These are phyloP conservation scores for Catocala nupta DNA, from an alignment of 2,888 invertebrate genomes.

Conservation along the genomic window DNA sequence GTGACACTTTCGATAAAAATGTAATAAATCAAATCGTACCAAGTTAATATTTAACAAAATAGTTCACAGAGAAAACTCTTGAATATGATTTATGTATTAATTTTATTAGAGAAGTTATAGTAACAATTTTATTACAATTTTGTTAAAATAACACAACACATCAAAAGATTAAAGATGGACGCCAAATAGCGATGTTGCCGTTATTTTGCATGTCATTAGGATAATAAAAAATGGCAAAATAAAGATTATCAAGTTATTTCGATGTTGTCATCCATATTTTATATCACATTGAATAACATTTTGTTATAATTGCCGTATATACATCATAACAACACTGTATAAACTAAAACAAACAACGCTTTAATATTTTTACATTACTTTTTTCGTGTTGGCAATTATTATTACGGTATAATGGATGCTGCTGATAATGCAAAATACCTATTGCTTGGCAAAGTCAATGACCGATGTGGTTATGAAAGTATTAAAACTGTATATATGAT, in stretches of 20 bases:
- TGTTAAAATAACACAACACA: slow-evolving; percentile 83
- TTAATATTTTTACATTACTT: background rate
- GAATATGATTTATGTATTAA: slow-evolving; percentile 38
- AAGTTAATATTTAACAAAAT: slow-evolving; percentile 55
- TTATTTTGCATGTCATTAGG: slow-evolving; percentile 63
- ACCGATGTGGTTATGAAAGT: slow-evolving; percentile 47
- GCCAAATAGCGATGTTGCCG: slow-evolving; percentile 82
- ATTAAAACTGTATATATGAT: slow-evolving; percentile 19
- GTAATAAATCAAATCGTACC: slow-evolving; percentile 55
- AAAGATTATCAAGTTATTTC: background rate
- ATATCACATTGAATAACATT: background rate
- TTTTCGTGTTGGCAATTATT: slow-evolving; percentile 43
- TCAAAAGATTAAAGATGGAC: slow-evolving; percentile 86
- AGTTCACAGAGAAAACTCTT: slow-evolving; percentile 46
- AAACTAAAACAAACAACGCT: background rate
- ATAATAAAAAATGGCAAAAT: slow-evolving; percentile 38
- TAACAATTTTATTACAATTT: slow-evolving; percentile 68
- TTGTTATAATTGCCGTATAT: background rate
- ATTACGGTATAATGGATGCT: slow-evolving; percentile 38
- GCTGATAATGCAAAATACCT: slow-evolving; percentile 57
- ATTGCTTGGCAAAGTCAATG: slow-evolving; percentile 51
- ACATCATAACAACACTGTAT: background rate
- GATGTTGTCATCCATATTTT: background rate
- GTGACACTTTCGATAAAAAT: slow-evolving; percentile 79
- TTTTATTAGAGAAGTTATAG: slow-evolving; percentile 45